Evolutionary conservation across 1,140 invertebrate species (phyloP).

Genomic region (Drosophila nikananu): DNA sequence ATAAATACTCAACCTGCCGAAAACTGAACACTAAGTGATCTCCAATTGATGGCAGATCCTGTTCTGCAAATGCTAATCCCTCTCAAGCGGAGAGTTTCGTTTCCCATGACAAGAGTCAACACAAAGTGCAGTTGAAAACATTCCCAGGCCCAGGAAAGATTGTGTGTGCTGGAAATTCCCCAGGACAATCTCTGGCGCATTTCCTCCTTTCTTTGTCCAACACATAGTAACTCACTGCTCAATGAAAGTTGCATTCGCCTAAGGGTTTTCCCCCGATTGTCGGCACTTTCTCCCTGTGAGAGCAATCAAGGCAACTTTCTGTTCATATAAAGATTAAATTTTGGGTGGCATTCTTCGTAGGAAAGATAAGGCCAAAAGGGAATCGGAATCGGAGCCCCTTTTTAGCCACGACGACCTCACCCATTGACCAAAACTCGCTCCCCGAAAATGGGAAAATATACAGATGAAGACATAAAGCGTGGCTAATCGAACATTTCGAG

Average conservation of each 20-base stretch:
- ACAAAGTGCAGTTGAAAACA: slow-evolving; percentile 37
- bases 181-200: slow-evolving; percentile 32
- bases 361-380: slow-evolving; percentile 68
- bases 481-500: slow-evolving; percentile 82
- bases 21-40: slow-evolving; percentile 27
- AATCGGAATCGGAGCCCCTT: slow-evolving; percentile 24
- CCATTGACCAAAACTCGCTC: slow-evolving; percentile 49
- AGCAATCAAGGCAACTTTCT: slow-evolving; percentile 22
- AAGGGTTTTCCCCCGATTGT: slow-evolving; percentile 3
- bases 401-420: slow-evolving; percentile 32
- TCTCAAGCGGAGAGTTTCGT: slow-evolving; percentile 33
- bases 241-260: slow-evolving; percentile 66
- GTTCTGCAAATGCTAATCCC: slow-evolving; percentile 40
- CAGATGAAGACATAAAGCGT: slow-evolving; percentile 83
- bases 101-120: slow-evolving; percentile 49
- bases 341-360: slow-evolving; percentile 77
- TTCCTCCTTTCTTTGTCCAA: slow-evolving; percentile 12
- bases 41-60: slow-evolving; percentile 36
- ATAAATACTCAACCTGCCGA: slow-evolving; percentile 11
- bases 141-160: slow-evolving; percentile 32
- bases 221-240: slow-evolving; percentile 30
- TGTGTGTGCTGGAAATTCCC: slow-evolving; percentile 30
- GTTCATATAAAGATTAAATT: slow-evolving; percentile 71
- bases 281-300: slow-evolving; percentile 65
- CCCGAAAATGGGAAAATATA: slow-evolving; percentile 24